Percentiles rank a stretch among this genome's conserved stretches.
Evolutionary conservation across 1,140 invertebrate species (phyloP).

Genomic region (Drosophila virilis): DNA sequence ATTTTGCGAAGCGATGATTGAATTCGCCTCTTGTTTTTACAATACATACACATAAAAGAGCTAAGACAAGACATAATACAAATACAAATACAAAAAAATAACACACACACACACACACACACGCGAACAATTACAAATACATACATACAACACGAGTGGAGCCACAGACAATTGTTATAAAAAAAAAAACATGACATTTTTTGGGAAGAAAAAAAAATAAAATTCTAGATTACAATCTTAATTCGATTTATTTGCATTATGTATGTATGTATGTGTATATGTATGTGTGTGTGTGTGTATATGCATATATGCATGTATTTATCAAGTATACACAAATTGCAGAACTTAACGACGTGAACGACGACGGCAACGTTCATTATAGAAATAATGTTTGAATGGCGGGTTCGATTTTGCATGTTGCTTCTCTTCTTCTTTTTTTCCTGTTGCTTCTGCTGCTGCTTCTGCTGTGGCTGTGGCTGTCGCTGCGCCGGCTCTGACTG

Average conservation of each 20-base stretch:
- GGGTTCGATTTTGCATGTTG: slow-evolving; percentile 22
- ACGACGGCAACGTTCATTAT: slow-evolving; percentile 18
- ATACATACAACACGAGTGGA: not conserved
- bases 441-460: not conserved
- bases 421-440: not conserved
- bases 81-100: slow-evolving; percentile 6
- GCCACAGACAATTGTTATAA: slow-evolving; percentile 1
- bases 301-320: slow-evolving; percentile 20
- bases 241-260: slow-evolving; percentile 10
- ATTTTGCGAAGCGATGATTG: not conserved
- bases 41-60: slow-evolving; percentile 2
- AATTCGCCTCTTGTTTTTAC: not conserved
- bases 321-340: slow-evolving; percentile 16
- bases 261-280: slow-evolving; percentile 9
- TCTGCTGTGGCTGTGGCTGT: not conserved
- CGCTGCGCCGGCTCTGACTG: not conserved
- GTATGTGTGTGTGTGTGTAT: slow-evolving; percentile 9
- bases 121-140: not conserved
- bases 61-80: not conserved
- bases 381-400: slow-evolving; percentile 33
- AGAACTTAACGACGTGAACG: not conserved
- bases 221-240: slow-evolving; percentile 4
- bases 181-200: slow-evolving; percentile 1
- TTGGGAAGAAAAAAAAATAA: not conserved
- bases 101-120: not conserved